Base-by-base conservation (phyloP, 2,797 vertebrate genomes). In the Cossypha polioptera region DNA sequence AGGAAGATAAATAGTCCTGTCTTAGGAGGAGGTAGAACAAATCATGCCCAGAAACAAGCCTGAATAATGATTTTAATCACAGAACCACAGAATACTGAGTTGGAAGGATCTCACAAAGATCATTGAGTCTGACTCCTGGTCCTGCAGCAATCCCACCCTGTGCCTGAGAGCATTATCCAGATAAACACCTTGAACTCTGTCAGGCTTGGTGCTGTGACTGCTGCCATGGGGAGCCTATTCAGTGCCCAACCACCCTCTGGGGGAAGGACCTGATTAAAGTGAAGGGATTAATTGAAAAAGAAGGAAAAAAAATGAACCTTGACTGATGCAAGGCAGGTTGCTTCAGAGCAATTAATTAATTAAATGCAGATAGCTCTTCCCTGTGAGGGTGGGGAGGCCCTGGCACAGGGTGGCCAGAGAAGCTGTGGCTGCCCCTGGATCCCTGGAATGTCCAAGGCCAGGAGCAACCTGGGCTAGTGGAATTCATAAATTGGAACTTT, bases 401-500 rank as follows among this genome's bases (percentile, higher is more conserved):
- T 69, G 42, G 42, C 22, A 36, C 22, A 55, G 48, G 31, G 0
- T 75, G 26, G 1, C 16, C 55, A 57, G 50, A 50, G 19, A 3
- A 69, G 24, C n/a, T 51, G 43, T 51, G 50, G 50, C 28, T 57
- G 50, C 10, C 16, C 24, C 63, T 65, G 69, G 35, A 76, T 29
- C n/a, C 36, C 50, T 82, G 57, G 5, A 5, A 69, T 33, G 24
- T 2, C 28, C 71, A 57, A 76, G 16, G n/a, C n/a, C n/a, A 38
- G 42, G 19, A 63, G 5, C 2, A 21, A 0, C 14, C 20, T 26
- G 57, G 57, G 3, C 2, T 0, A 5, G 5, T 7, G n/a, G n/a
- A 69, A 76, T 1, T 10, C 20, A 28, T 31, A 22, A 74, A 77
- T 24, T 45, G 12, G 18, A 42, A 22, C 2, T 22, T 62, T 22